These are phyloP conservation scores for Cryptocephalus primarius DNA, from an alignment of 2,888 invertebrate species.

Conservation along the genomic window DNA sequence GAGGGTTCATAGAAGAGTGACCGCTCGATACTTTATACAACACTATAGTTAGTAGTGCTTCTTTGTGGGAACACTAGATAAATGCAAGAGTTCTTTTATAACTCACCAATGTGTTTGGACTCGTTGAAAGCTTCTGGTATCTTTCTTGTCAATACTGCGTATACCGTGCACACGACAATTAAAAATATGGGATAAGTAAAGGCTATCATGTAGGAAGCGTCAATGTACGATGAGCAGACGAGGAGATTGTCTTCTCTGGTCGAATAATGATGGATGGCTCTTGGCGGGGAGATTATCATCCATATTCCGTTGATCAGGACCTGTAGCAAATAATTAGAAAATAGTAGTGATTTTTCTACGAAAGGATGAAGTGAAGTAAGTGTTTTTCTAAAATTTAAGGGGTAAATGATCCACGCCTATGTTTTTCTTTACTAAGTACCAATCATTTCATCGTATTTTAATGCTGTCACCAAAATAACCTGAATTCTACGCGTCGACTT, in stretches of 20 bases:
- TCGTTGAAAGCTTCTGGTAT: constrained; percentile 99
- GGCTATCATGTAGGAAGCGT: constrained; percentile 88
- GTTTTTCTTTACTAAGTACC: no score
- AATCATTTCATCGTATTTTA: no score
- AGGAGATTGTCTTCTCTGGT: constrained; percentile 86
- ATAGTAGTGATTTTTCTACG: no score
- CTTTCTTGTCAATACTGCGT: constrained; percentile 90
- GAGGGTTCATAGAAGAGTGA: no score
- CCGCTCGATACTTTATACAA: no score
- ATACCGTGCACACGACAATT: constrained; percentile 87
- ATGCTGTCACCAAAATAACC: no score
- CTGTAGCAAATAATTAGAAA: constrained; percentile 34
- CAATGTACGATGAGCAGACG: constrained; percentile 85
- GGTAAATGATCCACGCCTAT: no score
- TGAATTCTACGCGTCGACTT: no score
- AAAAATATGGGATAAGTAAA: constrained; percentile 88
- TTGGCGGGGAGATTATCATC: constrained; percentile 84
- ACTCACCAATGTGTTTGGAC: constrained; percentile 88
- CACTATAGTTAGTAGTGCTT: no score
- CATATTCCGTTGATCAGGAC: constrained; percentile 82
- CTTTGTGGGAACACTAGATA: no score
- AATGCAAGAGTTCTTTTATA: not conserved
- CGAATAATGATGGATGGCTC: constrained; percentile 83
- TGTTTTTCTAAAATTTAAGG: no score
- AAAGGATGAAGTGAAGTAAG: no score